phyloP scores from a whole-genome alignment of 2,113 vertebrate species.

The Halichoerus grypus region DNA sequence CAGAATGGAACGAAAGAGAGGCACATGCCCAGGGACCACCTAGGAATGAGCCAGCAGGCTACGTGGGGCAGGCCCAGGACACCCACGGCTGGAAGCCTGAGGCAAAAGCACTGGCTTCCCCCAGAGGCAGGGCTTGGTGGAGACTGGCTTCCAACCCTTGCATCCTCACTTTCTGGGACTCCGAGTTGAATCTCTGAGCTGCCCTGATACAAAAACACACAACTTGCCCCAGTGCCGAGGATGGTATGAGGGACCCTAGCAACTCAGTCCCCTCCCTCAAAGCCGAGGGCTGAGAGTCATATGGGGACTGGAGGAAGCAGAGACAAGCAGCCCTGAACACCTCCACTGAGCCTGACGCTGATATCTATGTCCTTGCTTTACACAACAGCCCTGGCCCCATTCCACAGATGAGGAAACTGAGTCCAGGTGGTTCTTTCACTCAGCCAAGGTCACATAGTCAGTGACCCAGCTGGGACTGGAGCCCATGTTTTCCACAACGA shows the following conservation, averaged over 20 bases:
- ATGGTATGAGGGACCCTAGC: accelerated
- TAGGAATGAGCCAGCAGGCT: neutral
- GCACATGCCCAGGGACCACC: neutral
- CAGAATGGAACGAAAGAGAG: neutral
- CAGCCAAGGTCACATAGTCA: neutral
- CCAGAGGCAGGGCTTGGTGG: neutral
- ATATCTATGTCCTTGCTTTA: neutral
- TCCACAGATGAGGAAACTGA: neutral
- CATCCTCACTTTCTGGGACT: neutral
- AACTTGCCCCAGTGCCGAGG: neutral
- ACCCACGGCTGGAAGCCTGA: neutral
- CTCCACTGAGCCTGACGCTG: neutral
- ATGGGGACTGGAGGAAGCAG: neutral
- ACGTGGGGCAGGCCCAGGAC: neutral
- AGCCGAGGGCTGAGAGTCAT: neutral
- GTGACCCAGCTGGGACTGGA: neutral
- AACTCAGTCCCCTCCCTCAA: accelerated
- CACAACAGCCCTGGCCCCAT: neutral
- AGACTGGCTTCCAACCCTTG: neutral
- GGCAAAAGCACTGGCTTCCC: neutral
- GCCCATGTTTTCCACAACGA: neutral
- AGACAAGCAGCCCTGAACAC: accelerated
- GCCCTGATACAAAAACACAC: neutral
- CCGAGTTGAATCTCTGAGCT: neutral
- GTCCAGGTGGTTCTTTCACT: neutral